phyloP scores from a whole-genome alignment of 2,113 vertebrate genomes.

The Archocentrus centrarchus region DNA sequence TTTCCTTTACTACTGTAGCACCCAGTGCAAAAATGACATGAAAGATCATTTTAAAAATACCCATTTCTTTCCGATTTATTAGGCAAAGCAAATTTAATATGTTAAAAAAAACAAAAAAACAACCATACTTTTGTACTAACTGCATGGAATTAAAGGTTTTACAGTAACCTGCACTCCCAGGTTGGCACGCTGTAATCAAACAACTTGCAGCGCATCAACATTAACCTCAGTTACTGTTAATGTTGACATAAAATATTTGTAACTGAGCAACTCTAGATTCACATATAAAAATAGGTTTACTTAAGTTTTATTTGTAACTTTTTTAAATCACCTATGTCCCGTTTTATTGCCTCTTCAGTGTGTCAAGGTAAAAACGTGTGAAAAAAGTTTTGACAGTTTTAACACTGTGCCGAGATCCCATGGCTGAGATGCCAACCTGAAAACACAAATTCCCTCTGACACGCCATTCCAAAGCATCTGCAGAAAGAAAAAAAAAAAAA shows the following conservation, averaged over 20 bases:
- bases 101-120: no score
- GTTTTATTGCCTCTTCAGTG: neutral
- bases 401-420: neutral
- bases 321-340: neutral
- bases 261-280: neutral
- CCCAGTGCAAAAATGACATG: neutral
- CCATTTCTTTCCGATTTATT: neutral
- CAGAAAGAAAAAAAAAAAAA: neutral
- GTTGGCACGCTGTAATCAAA: no score
- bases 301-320: neutral
- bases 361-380: neutral
- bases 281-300: neutral
- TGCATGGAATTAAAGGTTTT: no score
- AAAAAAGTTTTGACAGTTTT: no score
- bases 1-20: neutral
- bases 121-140: no score
- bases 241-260: neutral
- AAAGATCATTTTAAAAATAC: fast-evolving
- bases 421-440: neutral
- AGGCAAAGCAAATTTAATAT: neutral
- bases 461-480: fast-evolving
- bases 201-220: no score
- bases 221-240: neutral
- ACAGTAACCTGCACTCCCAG: no score
- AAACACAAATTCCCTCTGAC: neutral